Base-by-base conservation (phyloP, 2,113 vertebrate genomes). In the Brachirus orientalis region DNA sequence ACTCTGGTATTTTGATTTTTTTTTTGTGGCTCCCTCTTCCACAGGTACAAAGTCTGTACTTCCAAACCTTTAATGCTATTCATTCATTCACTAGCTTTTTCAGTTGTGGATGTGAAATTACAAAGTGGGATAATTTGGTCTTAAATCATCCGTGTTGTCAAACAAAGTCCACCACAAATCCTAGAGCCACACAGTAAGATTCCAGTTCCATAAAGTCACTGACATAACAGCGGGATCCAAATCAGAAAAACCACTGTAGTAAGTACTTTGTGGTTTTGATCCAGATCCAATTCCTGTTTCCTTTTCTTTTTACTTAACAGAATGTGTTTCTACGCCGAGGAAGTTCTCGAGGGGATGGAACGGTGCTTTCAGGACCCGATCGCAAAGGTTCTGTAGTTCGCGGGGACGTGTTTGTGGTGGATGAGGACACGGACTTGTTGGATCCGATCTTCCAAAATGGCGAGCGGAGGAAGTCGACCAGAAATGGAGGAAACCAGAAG, bases 361-460 rank as follows among this genome's bases (percentile, higher is more conserved):
- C 90, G 0, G 38, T 88, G 5, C 85, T 86, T 4, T 81, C 87
- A 10, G 82, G 88, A 57, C 67, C 81, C 8, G 65, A 62, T 40
- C 70, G 82, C 7, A 88, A 90, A 56, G 83, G 79, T 11, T 58
- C 80, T 13, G 45, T 77, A 2, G 74, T 74, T 43, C 90, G 73
- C 4, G 90, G 85, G 10, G 89, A 89, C 13, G 87, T 93, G 3
- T 89, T 94, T 40, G 64, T 93, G 61, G 87, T 94, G 59, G 92
- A 94, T 1, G 93, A 94, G 77, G 90, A 93, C 76, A 92, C 88
- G 0, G 92, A 93, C 66, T 84, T 93, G 64, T 63, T 88, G 8
- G 83, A 91, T 75, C 85, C 88, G 1, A 57, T 62, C 36, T 78
- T 88, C 52, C 79, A 88, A 60, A 80, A 58, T 18, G 73, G 89